Conservation (phyloP, 1,140 invertebrate species). For the Anastatus disparis region DNA sequence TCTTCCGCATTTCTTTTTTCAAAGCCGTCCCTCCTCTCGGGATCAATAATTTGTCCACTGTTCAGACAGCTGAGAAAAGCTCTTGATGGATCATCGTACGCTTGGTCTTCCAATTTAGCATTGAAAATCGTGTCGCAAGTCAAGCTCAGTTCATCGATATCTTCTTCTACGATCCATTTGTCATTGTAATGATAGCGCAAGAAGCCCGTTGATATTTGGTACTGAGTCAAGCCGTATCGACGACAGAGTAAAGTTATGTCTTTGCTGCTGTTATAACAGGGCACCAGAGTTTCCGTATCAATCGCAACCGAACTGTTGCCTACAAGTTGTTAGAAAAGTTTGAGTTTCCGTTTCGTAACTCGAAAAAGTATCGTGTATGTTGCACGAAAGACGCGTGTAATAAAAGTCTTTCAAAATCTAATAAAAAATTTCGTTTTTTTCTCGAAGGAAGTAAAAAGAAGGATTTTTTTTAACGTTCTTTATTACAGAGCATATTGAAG, state of each 20-base stretch:
- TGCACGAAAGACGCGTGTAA: too few relatives aligned
- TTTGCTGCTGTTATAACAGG: not conserved
- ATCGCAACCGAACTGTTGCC: not conserved
- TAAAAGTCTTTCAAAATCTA: too few relatives aligned
- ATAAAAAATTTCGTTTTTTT: too few relatives aligned
- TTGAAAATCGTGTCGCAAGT: conserved; percentile 1
- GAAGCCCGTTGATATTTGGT: conserved; percentile 2
- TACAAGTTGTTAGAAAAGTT: too few relatives aligned
- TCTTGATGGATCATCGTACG: not conserved
- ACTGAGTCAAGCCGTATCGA: not conserved
- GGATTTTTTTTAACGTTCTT: too few relatives aligned
- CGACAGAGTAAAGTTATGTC: not conserved
- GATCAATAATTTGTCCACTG: not conserved
- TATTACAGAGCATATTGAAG: too few relatives aligned
- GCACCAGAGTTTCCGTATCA: not conserved
- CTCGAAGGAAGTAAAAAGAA: too few relatives aligned
- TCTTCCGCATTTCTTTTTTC: conserved; percentile 12
- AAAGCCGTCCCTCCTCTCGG: not conserved
- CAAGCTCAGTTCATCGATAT: not conserved
- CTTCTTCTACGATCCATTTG: conserved; percentile 7
- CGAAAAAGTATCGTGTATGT: too few relatives aligned
- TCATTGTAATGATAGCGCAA: not conserved
- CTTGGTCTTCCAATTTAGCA: not conserved
- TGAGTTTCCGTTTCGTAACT: too few relatives aligned
- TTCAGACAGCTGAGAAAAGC: conserved; percentile 4